A percentile compares a stretch with the other conserved stretches of the same genome.
Evolutionary conservation across 2,113 vertebrate species (phyloP).

Genomic region (Microcebus murinus): DNA sequence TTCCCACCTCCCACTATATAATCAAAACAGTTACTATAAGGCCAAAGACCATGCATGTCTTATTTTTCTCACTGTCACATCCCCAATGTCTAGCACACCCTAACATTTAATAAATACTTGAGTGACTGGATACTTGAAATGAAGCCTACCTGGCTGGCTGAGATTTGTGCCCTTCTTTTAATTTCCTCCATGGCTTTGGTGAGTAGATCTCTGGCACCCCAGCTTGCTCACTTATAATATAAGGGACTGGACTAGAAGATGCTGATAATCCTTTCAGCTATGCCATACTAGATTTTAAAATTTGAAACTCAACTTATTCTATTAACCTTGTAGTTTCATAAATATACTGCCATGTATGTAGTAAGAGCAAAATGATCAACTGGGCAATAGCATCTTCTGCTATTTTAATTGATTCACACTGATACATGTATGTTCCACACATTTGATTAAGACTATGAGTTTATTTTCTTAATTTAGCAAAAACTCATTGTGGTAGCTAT

Average conservation of each 20-base stretch:
- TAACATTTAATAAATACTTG: neutral
- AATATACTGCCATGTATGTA: neutral
- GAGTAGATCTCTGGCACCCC: neutral
- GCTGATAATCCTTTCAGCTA: neutral
- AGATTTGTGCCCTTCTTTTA: neutral
- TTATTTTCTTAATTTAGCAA: slow-evolving; percentile 9
- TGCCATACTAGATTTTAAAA: neutral
- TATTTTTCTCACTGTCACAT: neutral
- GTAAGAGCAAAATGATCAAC: neutral
- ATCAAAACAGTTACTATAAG: neutral
- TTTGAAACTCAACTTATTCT: neutral
- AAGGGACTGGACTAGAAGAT: neutral
- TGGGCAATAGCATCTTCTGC: neutral
- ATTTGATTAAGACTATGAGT: neutral
- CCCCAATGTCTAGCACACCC: neutral
- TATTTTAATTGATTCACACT: neutral
- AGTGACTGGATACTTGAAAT: neutral
- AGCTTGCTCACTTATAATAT: neutral
- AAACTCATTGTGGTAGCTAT: slow-evolving; percentile 1
- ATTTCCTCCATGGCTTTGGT: neutral
- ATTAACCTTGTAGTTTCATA: neutral
- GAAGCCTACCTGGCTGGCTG: neutral
- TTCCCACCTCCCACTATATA: neutral
- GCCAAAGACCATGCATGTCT: neutral
- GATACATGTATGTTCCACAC: neutral